Conservation (phyloP, 2,888 invertebrate genomes). For the Serrognathus titanus region DNA sequence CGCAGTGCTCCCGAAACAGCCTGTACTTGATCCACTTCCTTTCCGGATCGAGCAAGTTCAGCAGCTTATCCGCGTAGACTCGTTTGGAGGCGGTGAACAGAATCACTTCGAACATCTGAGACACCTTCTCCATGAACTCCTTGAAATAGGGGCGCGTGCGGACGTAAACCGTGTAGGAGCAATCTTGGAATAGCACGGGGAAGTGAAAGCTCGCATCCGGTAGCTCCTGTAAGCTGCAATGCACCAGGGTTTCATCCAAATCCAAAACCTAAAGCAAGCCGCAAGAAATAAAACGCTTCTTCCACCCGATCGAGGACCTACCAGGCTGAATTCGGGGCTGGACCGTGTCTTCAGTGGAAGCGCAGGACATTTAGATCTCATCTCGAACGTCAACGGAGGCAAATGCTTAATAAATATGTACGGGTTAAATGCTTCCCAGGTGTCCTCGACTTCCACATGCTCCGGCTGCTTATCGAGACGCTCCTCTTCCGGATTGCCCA, state of each 20-base stretch:
- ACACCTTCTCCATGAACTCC: constrained; percentile 85
- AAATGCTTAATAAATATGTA: constrained; percentile 90
- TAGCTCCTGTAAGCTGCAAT: constrained; percentile 88
- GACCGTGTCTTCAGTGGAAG: constrained; percentile 88
- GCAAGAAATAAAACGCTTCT: background rate
- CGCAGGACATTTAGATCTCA: constrained; percentile 73
- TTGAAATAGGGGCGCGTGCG: constrained; percentile 87
- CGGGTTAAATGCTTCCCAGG: constrained; percentile 82
- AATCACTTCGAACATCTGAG: constrained; percentile 86
- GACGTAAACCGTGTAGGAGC: constrained; percentile 80
- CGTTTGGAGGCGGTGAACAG: constrained; percentile 94
- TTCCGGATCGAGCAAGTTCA: constrained; percentile 87
- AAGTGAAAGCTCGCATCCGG: constrained; percentile 92
- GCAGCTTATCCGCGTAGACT: constrained; percentile 89
- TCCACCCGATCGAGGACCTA: constrained; percentile 47
- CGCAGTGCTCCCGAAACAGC: constrained; percentile 92
- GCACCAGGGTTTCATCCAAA: constrained; percentile 90
- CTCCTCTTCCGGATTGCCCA: constrained; percentile 33
- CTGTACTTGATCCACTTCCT: constrained; percentile 88
- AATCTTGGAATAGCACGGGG: constrained; percentile 89
- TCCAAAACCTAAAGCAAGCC: constrained; percentile 55
- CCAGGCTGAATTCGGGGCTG: constrained; percentile 90
- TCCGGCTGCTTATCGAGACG: constrained; percentile 43
- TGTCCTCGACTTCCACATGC: constrained; percentile 52
- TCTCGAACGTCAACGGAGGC: constrained; percentile 74